Evolutionary conservation across 2,113 vertebrate genomes (phyloP).

Genomic region (Lethenteron reissneri): DNA sequence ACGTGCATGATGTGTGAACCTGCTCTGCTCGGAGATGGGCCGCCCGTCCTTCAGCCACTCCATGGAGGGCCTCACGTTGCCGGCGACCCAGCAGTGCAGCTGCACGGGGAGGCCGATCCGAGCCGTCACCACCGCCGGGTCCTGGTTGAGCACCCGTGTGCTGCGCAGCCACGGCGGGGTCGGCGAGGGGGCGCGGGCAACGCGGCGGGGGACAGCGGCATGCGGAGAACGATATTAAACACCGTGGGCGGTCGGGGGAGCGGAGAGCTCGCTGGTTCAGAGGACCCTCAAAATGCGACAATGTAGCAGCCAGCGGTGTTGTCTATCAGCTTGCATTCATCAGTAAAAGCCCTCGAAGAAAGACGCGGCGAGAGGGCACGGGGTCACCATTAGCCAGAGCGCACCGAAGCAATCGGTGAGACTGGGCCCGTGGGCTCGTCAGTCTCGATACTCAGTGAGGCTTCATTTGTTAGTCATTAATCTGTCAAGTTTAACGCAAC

Average conservation of each 20-base stretch:
- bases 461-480: no score
- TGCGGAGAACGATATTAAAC: neutral
- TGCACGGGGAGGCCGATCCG: neutral
- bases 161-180: neutral
- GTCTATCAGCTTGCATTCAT: neutral
- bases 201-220: neutral
- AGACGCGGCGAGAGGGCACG: no score
- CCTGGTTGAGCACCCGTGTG: neutral
- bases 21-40: neutral
- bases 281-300: neutral
- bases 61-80: neutral
- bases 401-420: no score
- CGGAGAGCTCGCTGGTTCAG: neutral
- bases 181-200: neutral
- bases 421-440: no score
- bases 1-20: neutral
- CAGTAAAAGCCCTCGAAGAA: neutral
- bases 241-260: neutral
- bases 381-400: no score
- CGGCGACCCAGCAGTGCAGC: neutral
- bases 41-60: conserved; percentile 2
- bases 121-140: neutral
- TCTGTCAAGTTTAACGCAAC: no score
- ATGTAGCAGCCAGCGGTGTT: neutral
- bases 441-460: no score